phyloP scores from a whole-genome alignment of 2,113 vertebrate species.

The Gulo gulo region DNA sequence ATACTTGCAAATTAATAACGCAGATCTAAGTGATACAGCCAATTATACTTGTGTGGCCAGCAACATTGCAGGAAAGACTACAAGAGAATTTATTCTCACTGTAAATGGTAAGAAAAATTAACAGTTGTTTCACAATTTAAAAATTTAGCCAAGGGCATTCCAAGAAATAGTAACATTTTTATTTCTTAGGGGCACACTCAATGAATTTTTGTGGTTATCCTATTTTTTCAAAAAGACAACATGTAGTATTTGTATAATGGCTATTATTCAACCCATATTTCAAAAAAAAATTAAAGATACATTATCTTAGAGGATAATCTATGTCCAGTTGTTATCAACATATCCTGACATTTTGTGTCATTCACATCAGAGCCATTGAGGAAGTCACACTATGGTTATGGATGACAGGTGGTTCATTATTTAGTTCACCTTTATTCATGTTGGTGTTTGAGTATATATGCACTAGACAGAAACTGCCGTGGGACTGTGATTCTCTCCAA shows the following conservation, averaged over 20 bases:
- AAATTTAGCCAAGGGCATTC: background rate
- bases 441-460: background rate
- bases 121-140: background rate
- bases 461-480: background rate
- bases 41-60: constrained; percentile 94
- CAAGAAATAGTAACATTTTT: background rate
- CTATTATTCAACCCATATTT: constrained; percentile 13
- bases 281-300: background rate
- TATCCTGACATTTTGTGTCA: background rate
- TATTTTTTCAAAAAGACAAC: constrained; percentile 18
- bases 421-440: background rate
- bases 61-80: constrained; percentile 92
- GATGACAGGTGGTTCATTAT: background rate
- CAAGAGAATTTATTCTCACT: constrained; percentile 89
- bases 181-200: background rate
- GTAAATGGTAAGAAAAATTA: constrained; percentile 88
- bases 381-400: background rate
- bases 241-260: background rate
- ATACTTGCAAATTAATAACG: constrained; percentile 96
- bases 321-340: background rate
- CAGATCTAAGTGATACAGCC: constrained; percentile 88
- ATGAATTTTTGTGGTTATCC: background rate
- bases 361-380: background rate
- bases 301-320: background rate
- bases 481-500: background rate